Evolutionary conservation across 2,888 invertebrate species (phyloP), one percentile per base, ranked within the genome.

Genomic region (Xanthia togata): DNA sequence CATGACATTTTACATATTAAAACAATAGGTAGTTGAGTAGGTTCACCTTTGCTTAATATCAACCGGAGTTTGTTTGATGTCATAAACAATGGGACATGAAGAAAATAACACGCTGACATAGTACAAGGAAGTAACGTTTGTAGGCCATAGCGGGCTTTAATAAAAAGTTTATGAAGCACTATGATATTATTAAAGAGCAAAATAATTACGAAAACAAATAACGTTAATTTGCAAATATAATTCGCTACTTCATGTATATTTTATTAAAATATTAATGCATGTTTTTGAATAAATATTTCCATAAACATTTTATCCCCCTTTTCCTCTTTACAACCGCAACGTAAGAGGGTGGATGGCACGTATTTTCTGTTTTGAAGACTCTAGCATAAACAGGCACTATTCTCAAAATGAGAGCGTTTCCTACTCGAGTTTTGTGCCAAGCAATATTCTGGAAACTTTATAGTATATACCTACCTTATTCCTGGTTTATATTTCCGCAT

Each of bases 281-380:
- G 84, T 83, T 87, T 87, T 86, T 86, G 81, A 87, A 89, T 86
- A 86, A 87, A 88, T 84, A 89, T 87, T 85, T 86, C 78, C 83
- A 88, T 87, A 87, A 89, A 87, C 84, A 87, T 89, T 89, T 89
- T 87, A 88, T 87, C 79, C 81, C 78, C 83, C 73, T 69, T 77
- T 84, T 83, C 83, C 82, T 78, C 83, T 88, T 87, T 87, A 85
- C 77, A 79, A 73, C 85, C 79, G 70, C 79, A 64, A 60, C 55
- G 80, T 85, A 82, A 88, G 83, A 87, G 89, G 89, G 86, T 87
- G 83, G 88, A 89, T 90, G 91, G 90, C 91, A 90, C 91, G 89
- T 90, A 92, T 90, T 92, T 91, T 91, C 90, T 89, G 90, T 90
- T 91, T 88, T 88, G 86, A 90, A 90, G 89, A 89, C 88, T 85